Percentiles rank a stretch among this genome's conserved stretches.
Conservation (phyloP, 2,888 invertebrate genomes). For the Cryptus armator region DNA sequence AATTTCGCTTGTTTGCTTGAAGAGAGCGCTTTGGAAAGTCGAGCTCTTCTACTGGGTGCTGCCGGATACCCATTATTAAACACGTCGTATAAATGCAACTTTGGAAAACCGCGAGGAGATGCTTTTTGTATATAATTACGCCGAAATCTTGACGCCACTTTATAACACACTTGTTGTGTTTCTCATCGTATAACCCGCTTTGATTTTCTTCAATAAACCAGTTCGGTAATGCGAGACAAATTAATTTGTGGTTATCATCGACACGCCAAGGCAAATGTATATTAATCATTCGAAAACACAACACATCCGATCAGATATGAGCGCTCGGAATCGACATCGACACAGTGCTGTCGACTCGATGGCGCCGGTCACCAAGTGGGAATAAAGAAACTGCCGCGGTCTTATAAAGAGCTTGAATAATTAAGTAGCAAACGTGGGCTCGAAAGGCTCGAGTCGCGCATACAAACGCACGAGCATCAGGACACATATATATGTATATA, state of each 20-base stretch:
- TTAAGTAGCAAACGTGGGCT: constrained; percentile 66
- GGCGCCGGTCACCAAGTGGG: constrained; percentile 62
- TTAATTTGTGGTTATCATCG: constrained; percentile 42
- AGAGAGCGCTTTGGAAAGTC: constrained; percentile 36
- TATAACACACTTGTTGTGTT: constrained; percentile 28
- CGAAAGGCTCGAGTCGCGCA: constrained; percentile 26
- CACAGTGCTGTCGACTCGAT: constrained; percentile 48
- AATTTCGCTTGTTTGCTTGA: constrained; percentile 61
- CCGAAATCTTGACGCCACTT: constrained; percentile 31
- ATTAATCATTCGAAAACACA: constrained; percentile 24
- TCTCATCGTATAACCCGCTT: not conserved
- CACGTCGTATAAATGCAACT: constrained; percentile 51
- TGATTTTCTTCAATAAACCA: constrained; percentile 36
- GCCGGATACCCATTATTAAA: constrained; percentile 60
- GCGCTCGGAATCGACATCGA: constrained; percentile 18
- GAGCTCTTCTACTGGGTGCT: not conserved
- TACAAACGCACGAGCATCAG: constrained; percentile 1
- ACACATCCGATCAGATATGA: constrained; percentile 7
- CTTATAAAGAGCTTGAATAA: constrained; percentile 69
- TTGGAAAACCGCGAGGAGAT: constrained; percentile 8
- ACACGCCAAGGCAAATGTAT: not conserved
- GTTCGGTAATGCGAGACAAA: constrained; percentile 29
- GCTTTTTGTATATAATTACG: constrained; percentile 19
- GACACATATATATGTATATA: not conserved
- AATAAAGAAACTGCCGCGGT: constrained; percentile 60